phyloP scores from a whole-genome alignment of 2,113 vertebrate genomes.

The Jaculus jaculus region DNA sequence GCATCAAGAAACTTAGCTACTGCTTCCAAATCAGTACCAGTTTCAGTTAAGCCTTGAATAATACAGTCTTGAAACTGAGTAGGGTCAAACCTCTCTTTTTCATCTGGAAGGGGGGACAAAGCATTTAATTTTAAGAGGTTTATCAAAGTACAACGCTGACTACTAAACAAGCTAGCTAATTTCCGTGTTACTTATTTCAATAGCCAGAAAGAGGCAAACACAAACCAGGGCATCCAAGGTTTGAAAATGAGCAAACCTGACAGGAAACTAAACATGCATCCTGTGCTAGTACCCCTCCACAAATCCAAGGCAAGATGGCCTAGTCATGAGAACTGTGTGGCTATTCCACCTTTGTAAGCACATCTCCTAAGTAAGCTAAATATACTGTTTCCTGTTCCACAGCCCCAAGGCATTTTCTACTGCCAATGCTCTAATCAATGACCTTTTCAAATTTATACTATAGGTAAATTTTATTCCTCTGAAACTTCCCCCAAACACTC shows the following conservation, averaged over 20 bases:
- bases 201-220: neutral
- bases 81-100: constrained; percentile 99
- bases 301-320: neutral
- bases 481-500: neutral
- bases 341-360: neutral
- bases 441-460: neutral
- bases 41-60: constrained; percentile 99
- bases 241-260: neutral
- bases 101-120: constrained; percentile 87
- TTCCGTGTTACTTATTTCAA: constrained; percentile 8
- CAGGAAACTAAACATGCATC: neutral
- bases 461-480: constrained; percentile 1
- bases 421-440: neutral
- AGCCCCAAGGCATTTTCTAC: neutral
- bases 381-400: neutral
- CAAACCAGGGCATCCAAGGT: neutral
- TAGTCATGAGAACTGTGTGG: neutral
- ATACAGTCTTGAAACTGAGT: constrained; percentile 99
- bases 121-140: constrained; percentile 30
- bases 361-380: neutral
- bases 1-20: constrained; percentile 99
- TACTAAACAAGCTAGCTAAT: no score
- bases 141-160: neutral
- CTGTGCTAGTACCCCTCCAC: neutral
- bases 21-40: constrained; percentile 98